These are phyloP conservation scores for Oncorhynchus nerka DNA, from an alignment of 2,113 vertebrate genomes.

Conservation along the genomic window DNA sequence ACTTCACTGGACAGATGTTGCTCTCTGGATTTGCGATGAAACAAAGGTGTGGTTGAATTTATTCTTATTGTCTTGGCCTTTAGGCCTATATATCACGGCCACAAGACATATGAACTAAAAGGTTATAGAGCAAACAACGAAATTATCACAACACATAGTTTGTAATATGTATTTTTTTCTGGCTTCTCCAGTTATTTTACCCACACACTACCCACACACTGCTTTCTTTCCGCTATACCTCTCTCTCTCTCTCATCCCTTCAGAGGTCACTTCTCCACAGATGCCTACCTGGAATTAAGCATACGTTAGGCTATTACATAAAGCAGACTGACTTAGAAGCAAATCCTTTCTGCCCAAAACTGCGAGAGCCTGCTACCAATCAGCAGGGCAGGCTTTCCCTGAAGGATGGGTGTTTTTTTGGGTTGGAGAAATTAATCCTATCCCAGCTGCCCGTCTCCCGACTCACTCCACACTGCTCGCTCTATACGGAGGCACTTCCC, in stretches of 20 bases:
- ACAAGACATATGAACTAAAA: too few relatives aligned
- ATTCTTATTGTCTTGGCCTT: too few relatives aligned
- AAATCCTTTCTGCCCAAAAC: conserved; percentile 68
- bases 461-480: conserved; percentile 5
- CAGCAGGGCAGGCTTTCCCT: conserved; percentile 11
- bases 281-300: conserved; percentile 49
- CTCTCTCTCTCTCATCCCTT: not conserved
- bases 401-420: conserved; percentile 15
- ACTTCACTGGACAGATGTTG: too few relatives aligned
- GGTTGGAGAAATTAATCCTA: conserved; percentile 56
- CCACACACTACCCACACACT: too few relatives aligned
- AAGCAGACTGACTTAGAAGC: conserved; percentile 69
- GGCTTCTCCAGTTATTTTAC: too few relatives aligned
- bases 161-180: too few relatives aligned
- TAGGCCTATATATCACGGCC: too few relatives aligned
- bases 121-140: too few relatives aligned
- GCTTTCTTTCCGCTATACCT: not conserved
- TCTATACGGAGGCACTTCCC: conserved; percentile 4
- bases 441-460: conserved; percentile 40
- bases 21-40: too few relatives aligned
- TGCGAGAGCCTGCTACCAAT: conserved; percentile 50
- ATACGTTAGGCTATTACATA: conserved; percentile 57
- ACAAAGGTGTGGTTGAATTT: too few relatives aligned
- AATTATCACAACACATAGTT: too few relatives aligned
- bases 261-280: conserved; percentile 50